A percentile compares a stretch with the other conserved stretches of the same genome.
Conservation (phyloP, 2,113 vertebrate species). For the Hypomesus transpacificus region DNA sequence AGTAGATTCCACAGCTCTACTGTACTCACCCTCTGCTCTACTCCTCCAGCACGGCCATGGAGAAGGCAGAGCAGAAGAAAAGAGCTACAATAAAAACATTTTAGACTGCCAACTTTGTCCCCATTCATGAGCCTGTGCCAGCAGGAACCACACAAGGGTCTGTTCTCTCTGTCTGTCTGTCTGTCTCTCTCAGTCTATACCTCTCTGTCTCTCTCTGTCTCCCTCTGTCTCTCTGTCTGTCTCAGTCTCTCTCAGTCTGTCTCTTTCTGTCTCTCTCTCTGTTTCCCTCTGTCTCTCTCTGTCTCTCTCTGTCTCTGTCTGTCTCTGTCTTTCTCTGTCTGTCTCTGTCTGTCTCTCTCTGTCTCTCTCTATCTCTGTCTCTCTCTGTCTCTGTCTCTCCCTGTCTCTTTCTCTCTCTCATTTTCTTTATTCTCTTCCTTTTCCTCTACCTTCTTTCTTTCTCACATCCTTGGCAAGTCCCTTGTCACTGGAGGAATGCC, state of each 20-base stretch:
- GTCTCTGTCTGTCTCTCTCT: slow-evolving; percentile 3
- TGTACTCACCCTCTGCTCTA: not conserved
- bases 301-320: not conserved
- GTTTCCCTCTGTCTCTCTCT: not conserved
- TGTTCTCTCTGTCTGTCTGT: not conserved
- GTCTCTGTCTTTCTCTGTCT: not conserved
- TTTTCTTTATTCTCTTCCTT: not conserved
- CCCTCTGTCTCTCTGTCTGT: not conserved
- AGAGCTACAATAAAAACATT: slow-evolving; percentile 58
- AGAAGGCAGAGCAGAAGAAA: not conserved
- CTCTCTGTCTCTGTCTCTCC: not conserved
- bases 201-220: slow-evolving; percentile 2
- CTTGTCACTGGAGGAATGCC: slow-evolving; percentile 52
- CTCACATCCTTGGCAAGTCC: slow-evolving; percentile 47
- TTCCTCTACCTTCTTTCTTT: not conserved
- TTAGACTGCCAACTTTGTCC: slow-evolving; percentile 40
- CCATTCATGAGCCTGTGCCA: slow-evolving; percentile 44
- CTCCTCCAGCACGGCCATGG: not conserved
- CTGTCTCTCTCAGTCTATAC: not conserved
- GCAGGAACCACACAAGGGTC: slow-evolving; percentile 34
- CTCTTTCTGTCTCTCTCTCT: not conserved
- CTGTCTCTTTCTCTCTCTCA: slow-evolving; percentile 1
- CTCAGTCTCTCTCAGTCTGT: not conserved
- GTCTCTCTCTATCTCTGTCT: too few species aligned
- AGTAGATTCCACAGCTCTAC: not conserved